These are phyloP conservation scores for Andrena praecox DNA, from an alignment of 2,888 invertebrate species.

Conservation along the genomic window DNA sequence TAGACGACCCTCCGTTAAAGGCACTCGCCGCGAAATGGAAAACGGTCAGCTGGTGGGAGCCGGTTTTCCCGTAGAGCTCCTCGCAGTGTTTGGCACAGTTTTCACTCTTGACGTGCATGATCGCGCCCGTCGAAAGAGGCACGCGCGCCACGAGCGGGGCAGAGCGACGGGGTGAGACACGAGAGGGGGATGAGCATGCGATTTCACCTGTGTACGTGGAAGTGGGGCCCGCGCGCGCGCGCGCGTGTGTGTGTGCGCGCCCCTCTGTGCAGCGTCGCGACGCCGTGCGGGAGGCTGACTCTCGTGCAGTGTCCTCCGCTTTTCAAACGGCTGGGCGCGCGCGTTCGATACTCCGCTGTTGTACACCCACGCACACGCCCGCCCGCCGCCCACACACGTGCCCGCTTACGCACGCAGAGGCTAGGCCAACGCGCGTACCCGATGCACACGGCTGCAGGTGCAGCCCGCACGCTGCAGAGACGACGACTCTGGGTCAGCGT, in stretches of 20 bases:
- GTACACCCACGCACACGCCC: slow-evolving; percentile 52
- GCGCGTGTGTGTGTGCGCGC: neutral
- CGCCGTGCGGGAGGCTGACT: slow-evolving; percentile 30
- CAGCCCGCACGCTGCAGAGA: slow-evolving; percentile 12
- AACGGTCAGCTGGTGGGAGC: slow-evolving; percentile 39
- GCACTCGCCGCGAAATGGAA: slow-evolving; percentile 25
- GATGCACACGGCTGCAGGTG: slow-evolving; percentile 23
- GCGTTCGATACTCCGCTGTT: slow-evolving; percentile 69
- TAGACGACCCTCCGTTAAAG: slow-evolving; percentile 13
- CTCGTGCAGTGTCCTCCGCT: slow-evolving; percentile 67
- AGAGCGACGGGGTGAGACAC: slow-evolving; percentile 29
- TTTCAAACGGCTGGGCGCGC: slow-evolving; percentile 57
- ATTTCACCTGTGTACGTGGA: slow-evolving; percentile 7
- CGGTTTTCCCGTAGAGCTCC: slow-evolving; percentile 60
- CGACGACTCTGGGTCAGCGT: slow-evolving; percentile 23
- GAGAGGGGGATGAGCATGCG: slow-evolving; percentile 16
- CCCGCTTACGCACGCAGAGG: slow-evolving; percentile 36
- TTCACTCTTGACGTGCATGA: slow-evolving; percentile 68
- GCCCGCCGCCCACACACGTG: slow-evolving; percentile 30
- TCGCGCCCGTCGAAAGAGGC: slow-evolving; percentile 57
- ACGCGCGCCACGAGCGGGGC: slow-evolving; percentile 20
- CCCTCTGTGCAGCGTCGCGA: slow-evolving; percentile 3
- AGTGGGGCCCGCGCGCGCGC: neutral
- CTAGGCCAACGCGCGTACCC: slow-evolving; percentile 26
- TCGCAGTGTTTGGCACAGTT: slow-evolving; percentile 74